Evolutionary conservation across 2,113 vertebrate genomes (phyloP), one percentile per base, ranked within the genome.

Genomic region (Physeter macrocephalus): DNA sequence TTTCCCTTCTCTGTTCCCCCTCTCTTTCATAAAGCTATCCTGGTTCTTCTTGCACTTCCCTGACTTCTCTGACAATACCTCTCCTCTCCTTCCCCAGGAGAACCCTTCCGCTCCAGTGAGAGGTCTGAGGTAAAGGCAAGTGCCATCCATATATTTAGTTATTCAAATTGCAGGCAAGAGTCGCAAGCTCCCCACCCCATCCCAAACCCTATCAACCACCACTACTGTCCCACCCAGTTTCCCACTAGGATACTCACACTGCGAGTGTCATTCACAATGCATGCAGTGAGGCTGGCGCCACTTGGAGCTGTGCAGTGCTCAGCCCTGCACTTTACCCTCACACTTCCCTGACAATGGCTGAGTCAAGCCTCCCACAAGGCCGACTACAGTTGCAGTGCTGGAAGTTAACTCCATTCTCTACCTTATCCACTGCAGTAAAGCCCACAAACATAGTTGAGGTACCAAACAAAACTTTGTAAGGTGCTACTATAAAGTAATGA

Each of bases 231-330:
- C 13, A 3, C 31, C 29, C 41, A 2, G 8, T 62, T 17, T 64
- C 84, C 84, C 46, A n/a, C 64, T 18, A 39, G 43, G 14, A 23
- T 14, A 7, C 27, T 29, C 41, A 25, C 88, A 52, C 25, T 25
- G 18, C 6, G 6, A n/a, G 54, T 41, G 67, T 29, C 46, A 1
- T 39, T 85, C 18, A 21, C 31, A 54, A 0, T 31, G 39, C 81
- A 23, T 1, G 49, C 7, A 4, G 4, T 2, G n/a, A 34, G 59
- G 41, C 34, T 46, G 49, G 15, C 49, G 36, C 15, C 74, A 31
- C 52, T 1, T 17, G 41, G 52, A 34, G n/a, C 31, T n/a, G 4
- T 3, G 2, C 23, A 6, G 2, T 23, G 27, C 34, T 36, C 29
- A 15, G 59, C 49, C 84, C 84, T 25, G 36, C 49, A 43, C 1